phyloP scores from a whole-genome alignment of 2,113 vertebrate species.

The Embiotoca jacksoni region DNA sequence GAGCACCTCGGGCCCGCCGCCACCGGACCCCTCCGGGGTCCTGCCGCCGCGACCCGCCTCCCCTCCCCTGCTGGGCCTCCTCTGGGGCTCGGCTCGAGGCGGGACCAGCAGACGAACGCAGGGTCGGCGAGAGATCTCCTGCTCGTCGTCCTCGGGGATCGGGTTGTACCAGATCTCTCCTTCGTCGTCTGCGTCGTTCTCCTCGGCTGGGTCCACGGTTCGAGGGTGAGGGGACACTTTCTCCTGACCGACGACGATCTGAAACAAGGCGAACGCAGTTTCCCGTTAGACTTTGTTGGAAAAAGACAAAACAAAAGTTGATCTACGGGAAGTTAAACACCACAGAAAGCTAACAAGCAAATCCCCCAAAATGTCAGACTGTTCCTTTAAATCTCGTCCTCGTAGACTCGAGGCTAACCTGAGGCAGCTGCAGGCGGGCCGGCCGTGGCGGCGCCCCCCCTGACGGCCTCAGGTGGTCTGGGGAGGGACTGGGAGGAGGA shows the following conservation, averaged over 20 bases:
- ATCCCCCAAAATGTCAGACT: too few species aligned
- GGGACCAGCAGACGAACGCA: conserved; percentile 67
- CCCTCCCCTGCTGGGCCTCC: conserved; percentile 64
- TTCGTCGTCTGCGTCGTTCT: conserved; percentile 95
- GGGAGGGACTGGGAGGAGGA: conserved; percentile 70
- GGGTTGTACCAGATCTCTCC: conserved; percentile 99
- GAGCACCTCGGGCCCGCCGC: conserved; percentile 48
- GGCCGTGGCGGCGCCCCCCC: conserved; percentile 43
- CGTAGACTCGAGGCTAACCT: conserved; percentile 37
- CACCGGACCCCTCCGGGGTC: conserved; percentile 24
- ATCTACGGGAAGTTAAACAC: too few species aligned
- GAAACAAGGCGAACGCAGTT: neutral
- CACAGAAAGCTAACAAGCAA: too few species aligned
- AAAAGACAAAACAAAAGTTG: too few species aligned
- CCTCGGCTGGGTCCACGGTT: conserved; percentile 86
- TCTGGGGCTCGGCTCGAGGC: conserved; percentile 57
- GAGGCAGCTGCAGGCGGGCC: conserved; percentile 41
- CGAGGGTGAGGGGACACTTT: conserved; percentile 48
- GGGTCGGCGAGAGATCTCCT: conserved; percentile 39
- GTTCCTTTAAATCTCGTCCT: neutral
- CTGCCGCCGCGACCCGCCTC: conserved; percentile 55
- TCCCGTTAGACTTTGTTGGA: neutral
- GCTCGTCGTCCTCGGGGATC: conserved; percentile 95
- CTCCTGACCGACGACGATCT: conserved; percentile 53
- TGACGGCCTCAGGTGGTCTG: conserved; percentile 69